Percentiles rank a stretch among this genome's conserved stretches.
Conservation (phyloP, 2,888 invertebrate species). For the Cryptocephalus moraei region DNA sequence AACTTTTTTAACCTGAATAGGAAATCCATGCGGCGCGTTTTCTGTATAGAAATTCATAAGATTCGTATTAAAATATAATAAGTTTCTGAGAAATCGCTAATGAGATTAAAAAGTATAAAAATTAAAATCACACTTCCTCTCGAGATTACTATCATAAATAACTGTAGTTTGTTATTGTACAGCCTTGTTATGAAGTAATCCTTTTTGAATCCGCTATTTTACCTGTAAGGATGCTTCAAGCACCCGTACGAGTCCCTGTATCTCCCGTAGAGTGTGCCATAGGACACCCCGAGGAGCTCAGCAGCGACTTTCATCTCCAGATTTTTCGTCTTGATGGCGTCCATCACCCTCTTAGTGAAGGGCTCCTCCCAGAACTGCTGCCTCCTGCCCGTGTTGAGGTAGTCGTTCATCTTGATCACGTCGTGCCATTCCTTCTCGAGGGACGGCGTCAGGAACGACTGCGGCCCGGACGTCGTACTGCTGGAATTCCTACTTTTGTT, state of each 20-base stretch:
- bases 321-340: conserved; percentile 81
- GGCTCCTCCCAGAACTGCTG: conserved; percentile 92
- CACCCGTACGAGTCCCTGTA: conserved; percentile 85
- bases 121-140: too few relatives aligned
- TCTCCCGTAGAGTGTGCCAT: conserved; percentile 81
- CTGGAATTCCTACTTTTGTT: conserved; percentile 9
- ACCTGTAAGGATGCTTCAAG: conserved; percentile 80
- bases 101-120: too few relatives aligned
- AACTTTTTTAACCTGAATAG: too few relatives aligned
- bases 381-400: conserved; percentile 71
- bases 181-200: too few relatives aligned
- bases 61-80: too few relatives aligned
- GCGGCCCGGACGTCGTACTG: conserved; percentile 25
- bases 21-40: too few relatives aligned
- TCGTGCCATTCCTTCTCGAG: conserved; percentile 45
- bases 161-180: not conserved
- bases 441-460: conserved; percentile 32
- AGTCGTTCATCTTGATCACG: conserved; percentile 80
- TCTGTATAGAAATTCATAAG: too few relatives aligned
- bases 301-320: conserved; percentile 90
- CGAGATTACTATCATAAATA: not conserved
- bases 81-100: too few relatives aligned
- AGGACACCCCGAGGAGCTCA: conserved; percentile 80
- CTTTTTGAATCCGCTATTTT: conserved; percentile 16
- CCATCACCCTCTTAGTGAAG: conserved; percentile 80